Conservation (phyloP, 2,888 invertebrate species). For the Cantharis rustica region DNA sequence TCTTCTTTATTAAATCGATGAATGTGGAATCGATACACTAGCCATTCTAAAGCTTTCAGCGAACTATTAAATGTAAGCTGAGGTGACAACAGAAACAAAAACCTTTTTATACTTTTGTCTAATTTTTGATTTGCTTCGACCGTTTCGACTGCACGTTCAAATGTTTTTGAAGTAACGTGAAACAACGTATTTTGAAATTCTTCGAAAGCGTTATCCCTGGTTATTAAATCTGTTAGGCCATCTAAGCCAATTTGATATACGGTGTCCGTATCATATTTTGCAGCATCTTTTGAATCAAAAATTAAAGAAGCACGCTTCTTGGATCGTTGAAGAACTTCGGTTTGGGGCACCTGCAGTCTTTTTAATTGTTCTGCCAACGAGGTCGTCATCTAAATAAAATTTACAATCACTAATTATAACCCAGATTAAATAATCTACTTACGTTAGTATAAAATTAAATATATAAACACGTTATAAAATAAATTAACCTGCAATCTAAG, state of each 20-base stretch:
- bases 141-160: constrained; percentile 81
- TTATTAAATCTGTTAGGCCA: constrained; percentile 82
- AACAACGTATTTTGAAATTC: constrained; percentile 80
- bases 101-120: constrained; percentile 75
- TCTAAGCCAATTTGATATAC: constrained; percentile 85
- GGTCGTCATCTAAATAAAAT: constrained; percentile 54
- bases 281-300: constrained; percentile 90
- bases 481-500: neutral
- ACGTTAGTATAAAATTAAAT: neutral
- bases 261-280: constrained; percentile 80
- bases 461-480: neutral
- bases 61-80: constrained; percentile 84
- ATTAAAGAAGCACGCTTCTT: constrained; percentile 80
- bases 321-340: constrained; percentile 66
- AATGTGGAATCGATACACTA: constrained; percentile 86
- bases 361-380: constrained; percentile 80
- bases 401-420: neutral
- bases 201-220: constrained; percentile 72
- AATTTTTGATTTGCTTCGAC: constrained; percentile 76
- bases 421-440: neutral
- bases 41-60: constrained; percentile 94
- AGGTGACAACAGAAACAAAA: constrained; percentile 82
- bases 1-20: constrained; percentile 86
- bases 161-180: constrained; percentile 72
- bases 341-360: constrained; percentile 77